Evolutionary conservation across 2,113 vertebrate genomes (phyloP).

Genomic region (Balaenoptera acutorostrata): DNA sequence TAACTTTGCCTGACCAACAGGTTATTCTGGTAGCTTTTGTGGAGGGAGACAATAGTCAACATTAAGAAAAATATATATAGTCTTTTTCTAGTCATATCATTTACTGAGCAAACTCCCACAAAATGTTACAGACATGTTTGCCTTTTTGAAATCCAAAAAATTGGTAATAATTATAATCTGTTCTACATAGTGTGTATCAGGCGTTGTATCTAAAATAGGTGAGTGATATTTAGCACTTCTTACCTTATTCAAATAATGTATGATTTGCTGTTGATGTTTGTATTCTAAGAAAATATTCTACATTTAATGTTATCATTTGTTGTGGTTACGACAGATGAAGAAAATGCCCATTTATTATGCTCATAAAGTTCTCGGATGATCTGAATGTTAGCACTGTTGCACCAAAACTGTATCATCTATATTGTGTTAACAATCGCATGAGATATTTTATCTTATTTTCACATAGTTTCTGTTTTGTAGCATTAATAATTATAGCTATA

Average conservation of each 20-base stretch:
- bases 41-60: neutral
- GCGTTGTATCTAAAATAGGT: neutral
- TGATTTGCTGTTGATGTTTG: neutral
- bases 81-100: neutral
- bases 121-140: neutral
- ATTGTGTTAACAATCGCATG: neutral
- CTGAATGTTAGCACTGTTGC: neutral
- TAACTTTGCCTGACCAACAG: neutral
- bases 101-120: neutral
- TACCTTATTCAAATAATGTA: neutral
- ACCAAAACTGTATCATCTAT: neutral
- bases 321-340: neutral
- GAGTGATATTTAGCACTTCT: neutral
- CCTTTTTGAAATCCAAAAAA: neutral
- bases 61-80: neutral
- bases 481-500: neutral
- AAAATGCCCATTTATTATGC: neutral
- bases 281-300: neutral
- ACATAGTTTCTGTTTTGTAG: neutral
- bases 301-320: neutral
- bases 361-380: neutral
- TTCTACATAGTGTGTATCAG: neutral
- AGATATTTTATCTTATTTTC: constrained; percentile 5
- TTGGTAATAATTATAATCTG: neutral
- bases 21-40: neutral